Conservation (phyloP, 2,797 vertebrate species). For the Chelidonichthys spinosus region DNA sequence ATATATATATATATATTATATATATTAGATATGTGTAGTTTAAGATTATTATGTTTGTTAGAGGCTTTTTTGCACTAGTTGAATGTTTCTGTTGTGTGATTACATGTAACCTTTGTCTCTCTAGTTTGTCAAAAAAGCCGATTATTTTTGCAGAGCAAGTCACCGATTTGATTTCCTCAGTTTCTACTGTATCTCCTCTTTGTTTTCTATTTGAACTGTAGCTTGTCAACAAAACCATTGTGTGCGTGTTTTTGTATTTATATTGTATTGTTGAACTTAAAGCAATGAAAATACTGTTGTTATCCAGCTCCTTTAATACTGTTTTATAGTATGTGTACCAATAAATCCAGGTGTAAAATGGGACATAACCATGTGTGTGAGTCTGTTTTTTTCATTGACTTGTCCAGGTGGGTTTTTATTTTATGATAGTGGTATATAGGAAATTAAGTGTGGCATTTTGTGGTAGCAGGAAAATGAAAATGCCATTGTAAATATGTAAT, state of each 20-base stretch:
- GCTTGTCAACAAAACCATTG: constrained; percentile 80
- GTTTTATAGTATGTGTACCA: constrained; percentile 91
- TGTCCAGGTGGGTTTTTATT: neutral
- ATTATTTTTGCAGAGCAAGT: constrained; percentile 86
- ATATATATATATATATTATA: constrained; percentile 84
- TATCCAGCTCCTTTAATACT: constrained; percentile 90
- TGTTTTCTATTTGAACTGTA: constrained; percentile 84
- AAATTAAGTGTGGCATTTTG: neutral
- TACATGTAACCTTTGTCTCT: constrained; percentile 81
- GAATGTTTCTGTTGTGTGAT: constrained; percentile 84
- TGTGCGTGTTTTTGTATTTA: constrained; percentile 88
- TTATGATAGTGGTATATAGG: neutral
- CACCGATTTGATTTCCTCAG: constrained; percentile 77
- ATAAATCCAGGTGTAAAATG: constrained; percentile 86
- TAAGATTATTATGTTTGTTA: constrained; percentile 84
- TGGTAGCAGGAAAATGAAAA: neutral
- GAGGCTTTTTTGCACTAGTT: constrained; percentile 88
- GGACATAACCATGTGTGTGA: constrained; percentile 31
- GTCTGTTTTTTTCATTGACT: neutral
- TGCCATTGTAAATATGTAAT: neutral
- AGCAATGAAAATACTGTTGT: constrained; percentile 87
- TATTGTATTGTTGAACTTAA: constrained; percentile 88
- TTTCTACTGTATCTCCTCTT: constrained; percentile 77
- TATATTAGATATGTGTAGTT: constrained; percentile 85
- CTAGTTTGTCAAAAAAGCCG: constrained; percentile 80